Base-by-base conservation (phyloP, 1,140 invertebrate species). In the Drosophila sechellia region DNA sequence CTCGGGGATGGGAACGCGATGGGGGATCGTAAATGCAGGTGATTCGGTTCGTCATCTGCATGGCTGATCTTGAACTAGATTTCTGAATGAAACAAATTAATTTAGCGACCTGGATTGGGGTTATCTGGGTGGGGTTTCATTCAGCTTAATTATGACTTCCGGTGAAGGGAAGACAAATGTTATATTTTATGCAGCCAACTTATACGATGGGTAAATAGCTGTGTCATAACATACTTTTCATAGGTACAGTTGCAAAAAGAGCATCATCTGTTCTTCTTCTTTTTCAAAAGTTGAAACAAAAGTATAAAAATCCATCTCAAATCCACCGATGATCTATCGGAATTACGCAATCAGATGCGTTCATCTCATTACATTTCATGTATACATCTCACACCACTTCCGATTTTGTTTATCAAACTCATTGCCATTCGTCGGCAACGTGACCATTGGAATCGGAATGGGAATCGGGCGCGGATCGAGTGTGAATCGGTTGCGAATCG, bases 341-440 rank as follows among this genome's bases (percentile, higher is more conserved):
- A 25, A 25, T 48, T 68, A 34, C 35, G n/a, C 35, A 55, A 5
- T 8, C 13, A 42, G 39, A 6, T 43, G 20, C 35, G 39, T 25
- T 49, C 43, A 66, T 49, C 43, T 13, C 43, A 17, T 25, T 43
- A 20, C 22, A 13, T 20, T 6, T 43, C 2, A 6, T 27, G 31
- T 60, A 4, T 37, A 22, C 20, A 69, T 37, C 40, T 69, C 64
- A 37, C 52, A 55, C 42, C 25, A 48, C 66, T 56, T 48, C 66
- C 68, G 43, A 40, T 49, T 57, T 53, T 71, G 66, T 71, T 71
- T 57, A 71, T 71, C 35, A 27, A 57, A 70, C 64, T 70, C 52
- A 71, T 71, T 71, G 68, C 31, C 68, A 71, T 56, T 70, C 68
- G 53, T 12, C 37, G 68, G 43, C 68, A 48, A 70, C 68, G 68